Evolutionary conservation across 2,797 vertebrate genomes (phyloP).

Genomic region (Pantherophis alleghaniensis): DNA sequence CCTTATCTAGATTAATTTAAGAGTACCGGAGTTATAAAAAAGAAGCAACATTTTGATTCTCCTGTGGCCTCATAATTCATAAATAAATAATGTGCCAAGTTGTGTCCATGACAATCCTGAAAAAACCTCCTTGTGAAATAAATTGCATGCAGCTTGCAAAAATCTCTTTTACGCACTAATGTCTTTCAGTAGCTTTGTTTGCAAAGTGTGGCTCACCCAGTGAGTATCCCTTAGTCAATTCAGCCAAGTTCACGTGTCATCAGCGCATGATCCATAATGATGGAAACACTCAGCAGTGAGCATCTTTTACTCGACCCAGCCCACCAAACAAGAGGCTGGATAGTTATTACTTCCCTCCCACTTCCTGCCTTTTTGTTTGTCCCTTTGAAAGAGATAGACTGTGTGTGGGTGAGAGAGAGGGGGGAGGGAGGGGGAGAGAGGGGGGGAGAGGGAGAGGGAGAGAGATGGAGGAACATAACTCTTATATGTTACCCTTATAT

Average conservation of each 20-base stretch:
- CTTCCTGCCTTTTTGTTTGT: not conserved
- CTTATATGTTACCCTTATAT: not conserved
- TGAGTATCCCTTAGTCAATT: not conserved
- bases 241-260: not conserved
- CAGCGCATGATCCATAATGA: not conserved
- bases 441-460: no score
- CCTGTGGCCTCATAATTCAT: not conserved
- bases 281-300: not conserved
- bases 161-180: not conserved
- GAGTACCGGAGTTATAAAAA: not conserved
- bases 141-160: not conserved
- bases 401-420: not conserved
- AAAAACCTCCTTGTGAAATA: not conserved
- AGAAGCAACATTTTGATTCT: not conserved
- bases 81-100: not conserved
- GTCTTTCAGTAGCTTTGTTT: not conserved
- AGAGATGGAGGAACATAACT: not conserved
- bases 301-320: not conserved
- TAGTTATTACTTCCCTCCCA: not conserved
- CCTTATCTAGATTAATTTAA: not conserved
- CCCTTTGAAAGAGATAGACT: not conserved
- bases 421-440: rapidly evolving
- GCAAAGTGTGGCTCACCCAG: not conserved
- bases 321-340: not conserved
- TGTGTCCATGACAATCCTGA: not conserved